Conservation (phyloP, 2,888 invertebrate species). For the Drosophila prolongata region DNA sequence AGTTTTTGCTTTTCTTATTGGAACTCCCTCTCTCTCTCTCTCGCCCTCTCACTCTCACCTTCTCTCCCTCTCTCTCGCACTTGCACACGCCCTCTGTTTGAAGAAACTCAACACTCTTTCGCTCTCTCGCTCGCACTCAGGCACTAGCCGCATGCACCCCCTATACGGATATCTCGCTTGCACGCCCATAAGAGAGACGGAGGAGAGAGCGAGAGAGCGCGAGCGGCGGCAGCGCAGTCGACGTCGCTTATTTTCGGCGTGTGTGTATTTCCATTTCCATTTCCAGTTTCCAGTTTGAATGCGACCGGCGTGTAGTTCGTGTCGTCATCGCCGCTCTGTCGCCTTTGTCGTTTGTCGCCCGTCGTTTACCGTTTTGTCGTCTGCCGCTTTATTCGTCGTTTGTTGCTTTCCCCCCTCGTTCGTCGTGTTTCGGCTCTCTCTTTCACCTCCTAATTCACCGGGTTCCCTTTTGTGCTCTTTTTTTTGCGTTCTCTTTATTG, state of each 20-base stretch:
- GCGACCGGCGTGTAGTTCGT: conserved; percentile 85
- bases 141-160: conserved; percentile 5
- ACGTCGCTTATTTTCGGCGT: conserved; percentile 6
- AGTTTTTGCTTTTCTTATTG: conserved; percentile 75
- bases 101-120: conserved; percentile 62
- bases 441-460: neutral
- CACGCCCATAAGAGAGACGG: conserved; percentile 36
- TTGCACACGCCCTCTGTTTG: conserved; percentile 18
- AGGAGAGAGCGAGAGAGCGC: conserved; percentile 21
- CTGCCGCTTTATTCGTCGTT: conserved; percentile 60
- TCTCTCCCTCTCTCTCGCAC: conserved; percentile 58
- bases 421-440: conserved; percentile 3
- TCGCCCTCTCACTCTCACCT: conserved; percentile 55
- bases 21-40: conserved; percentile 46
- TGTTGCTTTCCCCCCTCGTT: conserved; percentile 21
- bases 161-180: conserved; percentile 26
- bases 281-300: conserved; percentile 84
- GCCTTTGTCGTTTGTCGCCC: conserved; percentile 42
- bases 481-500: conserved; percentile 15
- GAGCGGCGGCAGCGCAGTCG: conserved; percentile 31
- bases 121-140: conserved; percentile 35
- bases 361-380: conserved; percentile 60
- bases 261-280: conserved; percentile 45
- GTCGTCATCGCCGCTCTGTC: conserved; percentile 77
- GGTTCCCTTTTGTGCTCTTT: conserved; percentile 8